Conservation (phyloP, 2,797 vertebrate species). For the Myotis daubentonii region DNA sequence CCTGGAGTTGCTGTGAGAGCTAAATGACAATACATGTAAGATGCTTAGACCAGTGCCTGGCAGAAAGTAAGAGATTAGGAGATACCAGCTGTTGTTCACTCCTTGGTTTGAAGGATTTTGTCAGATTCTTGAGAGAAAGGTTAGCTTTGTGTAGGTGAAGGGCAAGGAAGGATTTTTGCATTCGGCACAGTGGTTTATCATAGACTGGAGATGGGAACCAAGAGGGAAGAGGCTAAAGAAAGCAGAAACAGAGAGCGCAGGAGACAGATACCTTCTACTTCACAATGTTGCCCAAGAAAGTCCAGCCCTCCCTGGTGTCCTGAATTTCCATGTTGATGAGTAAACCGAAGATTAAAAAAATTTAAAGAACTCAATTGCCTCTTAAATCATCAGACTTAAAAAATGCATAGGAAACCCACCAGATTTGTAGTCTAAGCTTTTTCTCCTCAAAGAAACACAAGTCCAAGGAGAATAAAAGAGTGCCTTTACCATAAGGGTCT, state of each 20-base stretch:
- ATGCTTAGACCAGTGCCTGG: background rate
- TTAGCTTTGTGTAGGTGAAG: background rate
- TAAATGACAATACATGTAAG: background rate
- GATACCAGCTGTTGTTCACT: background rate
- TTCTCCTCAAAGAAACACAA: background rate
- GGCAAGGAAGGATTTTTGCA: background rate
- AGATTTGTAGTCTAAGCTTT: background rate
- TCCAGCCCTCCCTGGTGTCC: background rate
- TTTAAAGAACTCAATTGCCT: background rate
- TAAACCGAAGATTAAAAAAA: background rate
- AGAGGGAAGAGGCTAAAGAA: background rate
- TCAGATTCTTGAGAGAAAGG: background rate
- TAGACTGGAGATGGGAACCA: background rate
- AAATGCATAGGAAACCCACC: background rate
- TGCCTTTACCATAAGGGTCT: constrained; percentile 60
- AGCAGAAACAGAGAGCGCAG: background rate
- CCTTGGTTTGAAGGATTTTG: background rate
- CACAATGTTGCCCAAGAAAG: background rate
- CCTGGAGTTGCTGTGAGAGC: background rate
- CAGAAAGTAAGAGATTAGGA: background rate
- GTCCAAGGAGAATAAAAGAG: constrained; percentile 29
- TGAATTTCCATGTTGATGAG: background rate
- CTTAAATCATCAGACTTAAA: background rate
- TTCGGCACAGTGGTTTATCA: background rate
- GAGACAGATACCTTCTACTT: background rate